Evolutionary conservation across 1,140 invertebrate species (phyloP).

Genomic region (Heliothis subflexa): DNA sequence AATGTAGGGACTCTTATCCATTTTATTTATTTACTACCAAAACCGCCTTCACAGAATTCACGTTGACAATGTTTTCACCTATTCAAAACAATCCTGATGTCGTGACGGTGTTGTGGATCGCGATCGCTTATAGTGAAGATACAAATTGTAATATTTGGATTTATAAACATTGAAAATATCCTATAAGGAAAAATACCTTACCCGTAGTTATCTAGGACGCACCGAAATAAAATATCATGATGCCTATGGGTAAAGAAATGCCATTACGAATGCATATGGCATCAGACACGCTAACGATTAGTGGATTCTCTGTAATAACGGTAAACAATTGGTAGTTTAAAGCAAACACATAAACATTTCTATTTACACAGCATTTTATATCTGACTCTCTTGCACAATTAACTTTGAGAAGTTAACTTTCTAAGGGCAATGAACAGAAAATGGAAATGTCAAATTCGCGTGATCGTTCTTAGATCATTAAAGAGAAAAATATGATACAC

Average conservation of each 20-base stretch:
- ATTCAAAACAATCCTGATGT: not conserved
- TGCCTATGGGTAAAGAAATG: conserved; percentile 37
- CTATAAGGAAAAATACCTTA: not conserved
- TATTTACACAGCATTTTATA: conserved; percentile 9
- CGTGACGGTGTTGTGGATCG: not conserved
- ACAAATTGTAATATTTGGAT: not conserved
- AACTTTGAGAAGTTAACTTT: conserved; percentile 5
- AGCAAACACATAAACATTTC: conserved; percentile 5
- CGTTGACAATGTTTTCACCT: not conserved
- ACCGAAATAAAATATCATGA: conserved; percentile 41
- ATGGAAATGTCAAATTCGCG: conserved; percentile 1
- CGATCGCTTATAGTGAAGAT: not conserved
- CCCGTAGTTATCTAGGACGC: conserved; percentile 33
- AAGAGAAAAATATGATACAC: conserved; percentile 23
- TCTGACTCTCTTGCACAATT: not conserved
- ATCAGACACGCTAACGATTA: conserved; percentile 43
- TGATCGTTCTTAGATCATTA: not conserved
- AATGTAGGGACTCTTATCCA: conserved; percentile 44
- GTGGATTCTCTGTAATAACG: conserved; percentile 36
- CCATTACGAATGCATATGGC: conserved; percentile 29
- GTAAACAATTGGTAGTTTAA: conserved; percentile 19
- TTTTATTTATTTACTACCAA: conserved; percentile 44
- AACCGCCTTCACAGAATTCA: not conserved
- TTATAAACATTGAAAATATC: conserved; percentile 7
- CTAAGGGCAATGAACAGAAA: conserved; percentile 25